Percentiles rank a stretch among this genome's conserved stretches.
These are phyloP conservation scores for Trichopoda pennipes DNA, from an alignment of 2,888 invertebrate species.

Conservation along the genomic window DNA sequence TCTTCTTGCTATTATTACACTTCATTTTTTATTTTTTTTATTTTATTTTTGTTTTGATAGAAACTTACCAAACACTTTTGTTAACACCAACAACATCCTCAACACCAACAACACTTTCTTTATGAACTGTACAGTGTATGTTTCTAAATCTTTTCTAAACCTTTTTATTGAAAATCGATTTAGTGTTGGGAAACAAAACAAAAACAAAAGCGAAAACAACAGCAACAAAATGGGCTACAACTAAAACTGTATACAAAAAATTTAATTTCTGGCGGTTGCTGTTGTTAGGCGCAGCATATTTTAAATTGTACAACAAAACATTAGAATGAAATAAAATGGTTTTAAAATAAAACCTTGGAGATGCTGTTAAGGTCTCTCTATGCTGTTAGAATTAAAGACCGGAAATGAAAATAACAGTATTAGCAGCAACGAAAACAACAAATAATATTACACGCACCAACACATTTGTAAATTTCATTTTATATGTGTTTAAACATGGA, in stretches of 20 bases:
- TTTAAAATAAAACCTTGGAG: constrained; percentile 46
- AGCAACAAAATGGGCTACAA: constrained; percentile 78
- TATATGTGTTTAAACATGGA: constrained; percentile 25
- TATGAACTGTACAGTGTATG: not conserved
- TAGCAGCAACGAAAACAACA: not conserved
- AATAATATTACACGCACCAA: not conserved
- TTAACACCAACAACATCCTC: no score
- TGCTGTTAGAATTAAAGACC: constrained; percentile 45
- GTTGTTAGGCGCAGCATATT: constrained; percentile 51
- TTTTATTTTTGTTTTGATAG: constrained; percentile 39
- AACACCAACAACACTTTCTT: constrained; percentile 35
- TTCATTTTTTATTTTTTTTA: no score
- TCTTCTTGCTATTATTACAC: no score
- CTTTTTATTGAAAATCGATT: constrained; percentile 80
- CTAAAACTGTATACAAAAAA: constrained; percentile 14
- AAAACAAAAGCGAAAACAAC: no score
- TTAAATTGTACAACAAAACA: constrained; percentile 45
- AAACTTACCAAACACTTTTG: not conserved
- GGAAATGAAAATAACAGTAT: constrained; percentile 56
- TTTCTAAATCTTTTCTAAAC: constrained; percentile 32
- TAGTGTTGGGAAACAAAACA: no score
- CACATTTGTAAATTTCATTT: no score
- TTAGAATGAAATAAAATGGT: constrained; percentile 39
- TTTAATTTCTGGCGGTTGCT: constrained; percentile 32
- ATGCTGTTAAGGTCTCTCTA: constrained; percentile 40